Evolutionary conservation across 2,888 invertebrate genomes (phyloP), one percentile per base, ranked within the genome.

Genomic region (Lissocephala sabroskyi): DNA sequence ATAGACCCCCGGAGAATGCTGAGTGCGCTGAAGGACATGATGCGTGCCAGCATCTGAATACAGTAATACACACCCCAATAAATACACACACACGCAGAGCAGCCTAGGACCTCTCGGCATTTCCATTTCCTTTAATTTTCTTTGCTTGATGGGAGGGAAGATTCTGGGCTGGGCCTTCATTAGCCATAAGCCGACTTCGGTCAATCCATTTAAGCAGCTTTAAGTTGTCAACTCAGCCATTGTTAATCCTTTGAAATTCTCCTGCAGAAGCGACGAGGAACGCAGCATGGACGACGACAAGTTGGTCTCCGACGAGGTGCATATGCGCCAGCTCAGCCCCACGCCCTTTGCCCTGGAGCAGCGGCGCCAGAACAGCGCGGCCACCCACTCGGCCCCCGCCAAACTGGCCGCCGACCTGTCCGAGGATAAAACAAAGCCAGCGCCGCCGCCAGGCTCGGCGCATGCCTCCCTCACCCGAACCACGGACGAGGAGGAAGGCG

Each of bases 231-330:
- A 14, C 3, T 10, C 13, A 14, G 5, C 35, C 16, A 14, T n/a
- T n/a, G n/a, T n/a, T n/a, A n/a, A n/a, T n/a, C n/a, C n/a, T n/a
- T n/a, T n/a, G n/a, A n/a, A n/a, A n/a, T 35, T 35, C 29, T 11
- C 33, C 47, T 54, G 28, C 62, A 82, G 83, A 62, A 62, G 68
- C 42, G 49, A 62, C 45, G 71, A 78, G 49, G 68, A 73, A 36
- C 64, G 59, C 61, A 76, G 59, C 56, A 82, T 83, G 83, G 73
- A 74, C 54, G 79, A 78, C 49, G 80, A 79, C 59, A 81, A 81
- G 65, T 64, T 83, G 64, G 79, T 81, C 46, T 77, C 80, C 49
- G 74, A 75, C 35, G 78, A 80, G 54, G 79, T 74, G 65, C 78
- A 76, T 66, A 62, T 79, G 49, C 76, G 79, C 16, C 77, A 73